Evolutionary conservation across 2,888 invertebrate species (phyloP).

Genomic region (Parasteatoda lunata): DNA sequence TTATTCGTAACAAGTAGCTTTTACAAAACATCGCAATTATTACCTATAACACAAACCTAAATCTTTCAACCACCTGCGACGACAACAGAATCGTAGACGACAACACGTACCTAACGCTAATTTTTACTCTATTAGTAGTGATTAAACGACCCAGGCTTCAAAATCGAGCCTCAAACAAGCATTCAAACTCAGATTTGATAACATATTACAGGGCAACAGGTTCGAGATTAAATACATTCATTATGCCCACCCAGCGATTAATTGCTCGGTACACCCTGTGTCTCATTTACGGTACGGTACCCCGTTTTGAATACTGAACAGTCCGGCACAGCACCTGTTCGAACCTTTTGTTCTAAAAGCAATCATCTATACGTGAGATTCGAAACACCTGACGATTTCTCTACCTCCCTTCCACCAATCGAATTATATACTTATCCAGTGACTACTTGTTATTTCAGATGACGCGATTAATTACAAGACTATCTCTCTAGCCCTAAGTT

Average conservation of each 20-base stretch:
- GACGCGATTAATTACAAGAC: conserved; percentile 61
- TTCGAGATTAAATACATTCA: conserved; percentile 1
- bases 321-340: conserved; percentile 54
- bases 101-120: too few species aligned
- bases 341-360: conserved; percentile 59
- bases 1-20: too few species aligned
- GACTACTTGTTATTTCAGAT: conserved; percentile 67
- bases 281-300: background rate
- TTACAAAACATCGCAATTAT: too few species aligned
- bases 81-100: too few species aligned
- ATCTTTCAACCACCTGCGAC: too few species aligned
- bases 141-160: background rate
- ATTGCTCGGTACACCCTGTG: background rate
- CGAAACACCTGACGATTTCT: conserved; percentile 46
- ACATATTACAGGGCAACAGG: background rate
- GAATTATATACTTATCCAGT: conserved; percentile 38
- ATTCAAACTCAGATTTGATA: background rate
- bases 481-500: background rate
- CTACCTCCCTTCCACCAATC: conserved; percentile 7
- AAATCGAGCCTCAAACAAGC: background rate
- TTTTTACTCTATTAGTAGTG: background rate
- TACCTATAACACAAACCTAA: too few species aligned
- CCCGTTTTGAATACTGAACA: conserved; percentile 1
- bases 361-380: conserved; percentile 32
- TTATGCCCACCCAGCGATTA: conserved; percentile 13